phyloP scores from a whole-genome alignment of 1,140 invertebrate genomes.

The Stenopsyche tienmushanensis region DNA sequence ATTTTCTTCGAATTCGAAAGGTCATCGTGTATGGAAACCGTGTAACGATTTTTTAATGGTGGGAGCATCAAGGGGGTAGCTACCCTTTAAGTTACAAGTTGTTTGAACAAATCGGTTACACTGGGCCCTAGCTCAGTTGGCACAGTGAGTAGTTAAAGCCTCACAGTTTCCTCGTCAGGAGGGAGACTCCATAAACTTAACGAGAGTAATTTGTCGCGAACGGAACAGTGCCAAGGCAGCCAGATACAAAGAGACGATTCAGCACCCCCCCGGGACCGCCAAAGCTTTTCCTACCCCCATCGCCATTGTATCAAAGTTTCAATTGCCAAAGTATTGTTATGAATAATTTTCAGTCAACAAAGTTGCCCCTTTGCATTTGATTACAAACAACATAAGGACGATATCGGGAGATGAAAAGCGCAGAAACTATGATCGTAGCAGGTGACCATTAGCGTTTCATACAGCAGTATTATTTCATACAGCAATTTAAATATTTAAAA shows the following conservation, averaged over 20 bases:
- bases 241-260: conserved; percentile 23
- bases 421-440: too few species aligned
- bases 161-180: conserved; percentile 15
- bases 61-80: too few species aligned
- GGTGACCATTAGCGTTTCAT: too few species aligned
- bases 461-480: too few species aligned
- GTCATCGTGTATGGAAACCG: too few species aligned
- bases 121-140: not conserved
- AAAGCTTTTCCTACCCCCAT: not conserved
- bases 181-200: conserved; percentile 32
- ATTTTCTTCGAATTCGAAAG: too few species aligned
- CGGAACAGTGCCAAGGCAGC: conserved; percentile 4
- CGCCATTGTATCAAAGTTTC: conserved; percentile 19
- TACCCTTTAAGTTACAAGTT: too few species aligned
- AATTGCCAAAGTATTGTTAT: conserved; percentile 29
- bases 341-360: conserved; percentile 22
- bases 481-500: too few species aligned
- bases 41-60: too few species aligned
- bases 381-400: conserved; percentile 3
- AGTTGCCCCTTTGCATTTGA: conserved; percentile 9
- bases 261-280: not conserved
- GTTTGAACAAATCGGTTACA: conserved; percentile 9
- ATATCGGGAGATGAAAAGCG: not conserved
- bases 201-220: conserved; percentile 37
- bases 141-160: not conserved